A percentile compares a stretch with the other conserved stretches of the same genome.
Evolutionary conservation across 2,797 vertebrate genomes (phyloP).

Genomic region (Halcyon smyrnensis): DNA sequence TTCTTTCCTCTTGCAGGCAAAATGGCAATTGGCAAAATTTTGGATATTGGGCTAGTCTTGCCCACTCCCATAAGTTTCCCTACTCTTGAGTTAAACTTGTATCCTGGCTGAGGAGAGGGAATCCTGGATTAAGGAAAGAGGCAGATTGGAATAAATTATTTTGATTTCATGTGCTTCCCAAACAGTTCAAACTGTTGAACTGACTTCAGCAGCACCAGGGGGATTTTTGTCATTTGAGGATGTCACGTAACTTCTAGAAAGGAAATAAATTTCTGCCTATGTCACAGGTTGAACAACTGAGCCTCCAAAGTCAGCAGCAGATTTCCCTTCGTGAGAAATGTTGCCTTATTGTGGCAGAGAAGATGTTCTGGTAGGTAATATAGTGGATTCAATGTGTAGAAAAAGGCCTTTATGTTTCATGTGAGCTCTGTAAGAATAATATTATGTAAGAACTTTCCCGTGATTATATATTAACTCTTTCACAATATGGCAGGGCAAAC

Average conservation of each 20-base stretch:
- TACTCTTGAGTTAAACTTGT: not conserved
- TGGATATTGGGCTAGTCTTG: no score
- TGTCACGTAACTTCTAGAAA: not conserved
- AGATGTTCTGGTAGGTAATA: not conserved
- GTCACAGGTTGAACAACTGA: not conserved
- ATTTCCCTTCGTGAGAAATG: not conserved
- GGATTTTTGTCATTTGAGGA: not conserved
- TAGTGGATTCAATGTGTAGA: not conserved
- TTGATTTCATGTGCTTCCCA: not conserved
- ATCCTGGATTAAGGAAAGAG: not conserved
- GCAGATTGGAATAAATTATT: not conserved
- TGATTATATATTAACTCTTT: not conserved
- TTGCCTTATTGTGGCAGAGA: rapidly evolving
- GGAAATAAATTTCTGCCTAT: not conserved
- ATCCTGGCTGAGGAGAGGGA: not conserved
- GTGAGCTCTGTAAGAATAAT: not conserved
- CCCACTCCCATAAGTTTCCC: not conserved
- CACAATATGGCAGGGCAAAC: not conserved
- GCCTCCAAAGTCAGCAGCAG: not conserved
- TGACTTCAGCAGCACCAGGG: not conserved
- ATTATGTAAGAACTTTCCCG: not conserved
- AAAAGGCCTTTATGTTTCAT: not conserved
- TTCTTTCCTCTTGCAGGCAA: not conserved
- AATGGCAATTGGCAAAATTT: not conserved
- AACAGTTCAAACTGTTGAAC: not conserved